These are phyloP conservation scores for Sebastes miniatus DNA, from an alignment of 2,797 vertebrate species.

Conservation along the genomic window DNA sequence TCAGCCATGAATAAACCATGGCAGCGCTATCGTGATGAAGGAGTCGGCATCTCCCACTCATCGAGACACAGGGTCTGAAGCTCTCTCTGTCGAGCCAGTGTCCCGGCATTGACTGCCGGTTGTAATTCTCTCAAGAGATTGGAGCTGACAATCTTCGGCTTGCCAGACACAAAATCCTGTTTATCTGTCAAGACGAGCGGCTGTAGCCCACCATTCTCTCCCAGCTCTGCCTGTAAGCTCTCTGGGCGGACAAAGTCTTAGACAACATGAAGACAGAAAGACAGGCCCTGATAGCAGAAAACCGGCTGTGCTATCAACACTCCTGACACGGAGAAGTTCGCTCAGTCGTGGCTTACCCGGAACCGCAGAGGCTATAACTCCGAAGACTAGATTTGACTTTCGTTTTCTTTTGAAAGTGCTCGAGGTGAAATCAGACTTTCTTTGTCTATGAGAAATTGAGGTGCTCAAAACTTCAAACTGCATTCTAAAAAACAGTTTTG, in stretches of 20 bases:
- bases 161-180: constrained; percentile 79
- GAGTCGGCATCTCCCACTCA: constrained; percentile 48
- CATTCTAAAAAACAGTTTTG: background rate
- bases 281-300: constrained; percentile 38
- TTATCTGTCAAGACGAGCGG: constrained; percentile 75
- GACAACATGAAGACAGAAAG: constrained; percentile 63
- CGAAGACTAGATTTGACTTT: constrained; percentile 29
- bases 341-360: constrained; percentile 20
- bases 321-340: constrained; percentile 41
- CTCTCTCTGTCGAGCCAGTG: constrained; percentile 60
- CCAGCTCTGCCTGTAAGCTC: constrained; percentile 63
- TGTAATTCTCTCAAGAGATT: constrained; percentile 80
- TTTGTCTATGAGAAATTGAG: constrained; percentile 4
- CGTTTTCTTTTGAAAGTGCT: constrained; percentile 20
- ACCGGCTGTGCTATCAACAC: constrained; percentile 24
- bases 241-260: constrained; percentile 56
- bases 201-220: constrained; percentile 52
- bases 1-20: constrained; percentile 58
- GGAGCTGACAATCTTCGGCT: constrained; percentile 74
- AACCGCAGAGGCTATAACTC: constrained; percentile 20
- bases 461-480: background rate
- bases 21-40: constrained; percentile 43
- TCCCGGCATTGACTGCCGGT: constrained; percentile 66
- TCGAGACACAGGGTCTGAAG: constrained; percentile 46
- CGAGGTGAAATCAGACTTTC: constrained; percentile 3